phyloP scores from a whole-genome alignment of 2,797 vertebrate species.

The Anisognathus igniventris region DNA sequence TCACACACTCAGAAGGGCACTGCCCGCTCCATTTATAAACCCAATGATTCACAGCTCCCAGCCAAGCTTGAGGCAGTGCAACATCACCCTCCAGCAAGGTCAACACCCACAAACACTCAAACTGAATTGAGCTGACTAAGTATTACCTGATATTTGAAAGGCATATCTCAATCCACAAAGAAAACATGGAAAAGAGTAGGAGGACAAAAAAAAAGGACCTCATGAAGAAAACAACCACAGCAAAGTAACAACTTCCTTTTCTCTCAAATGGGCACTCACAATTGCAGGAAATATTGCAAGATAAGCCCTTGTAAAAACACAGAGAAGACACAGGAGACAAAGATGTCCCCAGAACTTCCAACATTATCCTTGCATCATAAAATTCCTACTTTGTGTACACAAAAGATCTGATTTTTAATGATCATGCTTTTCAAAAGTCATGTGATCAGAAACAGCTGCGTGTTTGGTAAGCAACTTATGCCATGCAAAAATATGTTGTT shows the following conservation, averaged over 20 bases:
- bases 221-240: background rate
- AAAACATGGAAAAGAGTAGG: background rate
- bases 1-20: background rate
- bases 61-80: background rate
- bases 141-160: background rate
- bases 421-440: background rate
- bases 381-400: background rate
- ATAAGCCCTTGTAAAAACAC: background rate
- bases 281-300: slow-evolving; percentile 11
- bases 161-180: background rate
- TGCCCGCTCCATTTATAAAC: background rate
- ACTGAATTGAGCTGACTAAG: background rate
- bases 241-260: background rate
- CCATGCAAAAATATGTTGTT: background rate
- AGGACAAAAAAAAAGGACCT: background rate
- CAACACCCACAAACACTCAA: background rate
- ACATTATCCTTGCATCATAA: background rate
- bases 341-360: background rate
- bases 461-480: background rate
- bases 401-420: background rate
- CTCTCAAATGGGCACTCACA: background rate
- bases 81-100: background rate
- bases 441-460: background rate
- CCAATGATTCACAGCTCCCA: background rate
- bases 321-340: background rate